Evolutionary conservation across 2,797 vertebrate genomes (phyloP), one percentile per base, ranked within the genome.

Genomic region (Triplophysa yarkandensis): DNA sequence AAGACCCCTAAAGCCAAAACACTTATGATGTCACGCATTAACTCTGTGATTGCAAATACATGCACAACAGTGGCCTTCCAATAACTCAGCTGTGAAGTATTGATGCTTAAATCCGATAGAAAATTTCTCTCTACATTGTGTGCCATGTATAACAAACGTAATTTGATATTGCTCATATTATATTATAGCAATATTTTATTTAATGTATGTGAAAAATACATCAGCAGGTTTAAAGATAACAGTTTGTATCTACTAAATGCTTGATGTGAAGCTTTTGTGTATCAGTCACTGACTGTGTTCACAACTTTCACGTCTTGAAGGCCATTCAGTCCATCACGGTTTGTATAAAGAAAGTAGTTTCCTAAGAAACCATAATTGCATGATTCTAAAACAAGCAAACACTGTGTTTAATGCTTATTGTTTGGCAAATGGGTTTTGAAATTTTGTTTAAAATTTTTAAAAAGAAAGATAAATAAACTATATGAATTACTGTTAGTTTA

Each of bases 41-140:
- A 79, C 78, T n/a, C n/a, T 16, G 6, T 62, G 81, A 55, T 81
- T 78, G 75, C 32, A 17, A 28, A 11, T 17, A 28, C 41, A 46
- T 43, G 54, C 69, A 60, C 60, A 16, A 60, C 66, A 80, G 69
- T 76, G 63, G 68, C 72, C 41, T 43, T 69, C 71, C 8, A 36
- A 39, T 65, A n/a, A 52, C 66, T 67, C 6, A 63, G 0, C 39
- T 55, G 10, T 80, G 32, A 8, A 13, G 25, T 41, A 72, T 19
- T 17, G 13, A 52, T 28, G 60, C 32, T 44, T 30, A 55, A 52
- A 62, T 36, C n/a, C 36, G 23, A 16, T 52, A 34, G 11, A 2
- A 9, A 11, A n/a, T 23, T 21, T 41, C 34, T 43, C 6, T 27
- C n/a, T 32, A 19, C 39, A 43, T 6, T 58, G 11, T 58, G 14